Evolutionary conservation across 2,113 vertebrate species (phyloP), one percentile per base, ranked within the genome.

Genomic region (Salminus brasiliensis): DNA sequence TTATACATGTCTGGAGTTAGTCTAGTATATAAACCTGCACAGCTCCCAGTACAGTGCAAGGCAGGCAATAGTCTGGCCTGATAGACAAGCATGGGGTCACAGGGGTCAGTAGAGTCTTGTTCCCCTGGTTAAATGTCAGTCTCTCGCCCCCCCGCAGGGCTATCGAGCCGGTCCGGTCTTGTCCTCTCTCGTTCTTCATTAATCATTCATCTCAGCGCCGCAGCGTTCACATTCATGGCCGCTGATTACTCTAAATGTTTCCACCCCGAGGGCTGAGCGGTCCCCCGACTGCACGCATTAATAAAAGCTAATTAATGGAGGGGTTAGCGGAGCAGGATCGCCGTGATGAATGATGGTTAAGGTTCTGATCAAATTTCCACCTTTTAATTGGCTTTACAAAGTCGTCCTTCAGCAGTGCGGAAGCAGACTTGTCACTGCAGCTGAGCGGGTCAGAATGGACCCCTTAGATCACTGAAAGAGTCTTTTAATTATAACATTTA

Each of bases 251-350:
- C 60, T 72, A 84, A 80, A 81, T 68, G 78, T 60, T 84, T 78
- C 49, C 62, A 74, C 74, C 82, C 69, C 45, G 36, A 76, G 73
- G 82, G 67, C 67, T 57, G 73, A 76, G 45, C 52, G 43, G 34
- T 76, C 39, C 82, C 47, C 55, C 16, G 66, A 59, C 66, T 67
- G 36, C 57, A 81, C 82, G 68, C 65, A 68, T 81, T 84, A 84
- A 81, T 80, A 81, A 81, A 72, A 76, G 72, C 62, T 78, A 74
- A 84, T 84, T 81, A 84, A 84, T 81, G 78, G 34, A 68, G 70
- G 47, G 39, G 82, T 81, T 80, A 72, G 67, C 60, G 57, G 68
- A 77, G 74, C 72, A 72, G 71, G 55, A 72, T 39, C 23, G 36
- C 60, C 57, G 66, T 78, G 74, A 84, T 84, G 78, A 76, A 78